These are phyloP conservation scores for Phallusia fumigata DNA, from an alignment of 23 tunicate genomes.

Conservation along the genomic window DNA sequence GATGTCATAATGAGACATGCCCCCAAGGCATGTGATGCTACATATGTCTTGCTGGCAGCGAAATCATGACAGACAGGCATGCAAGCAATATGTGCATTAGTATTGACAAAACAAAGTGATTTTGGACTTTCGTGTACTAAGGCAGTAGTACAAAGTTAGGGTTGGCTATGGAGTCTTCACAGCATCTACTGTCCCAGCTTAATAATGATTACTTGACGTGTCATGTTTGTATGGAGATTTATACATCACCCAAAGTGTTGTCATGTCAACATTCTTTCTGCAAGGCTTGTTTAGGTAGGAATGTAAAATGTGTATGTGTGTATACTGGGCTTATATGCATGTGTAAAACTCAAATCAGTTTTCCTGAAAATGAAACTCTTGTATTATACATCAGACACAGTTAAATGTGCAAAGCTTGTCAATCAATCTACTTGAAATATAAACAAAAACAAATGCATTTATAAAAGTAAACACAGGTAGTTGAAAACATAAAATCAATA, in stretches of 20 bases:
- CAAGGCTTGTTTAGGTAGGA: slow-evolving; percentile 51
- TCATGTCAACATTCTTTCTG: slow-evolving; percentile 76
- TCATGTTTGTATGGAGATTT: slow-evolving; percentile 73
- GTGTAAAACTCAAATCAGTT: no score
- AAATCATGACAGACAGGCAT: background rate
- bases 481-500: no score
- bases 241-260: slow-evolving; percentile 60
- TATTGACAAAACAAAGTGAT: background rate
- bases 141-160: slow-evolving; percentile 31
- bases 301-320: background rate
- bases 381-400: no score
- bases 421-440: no score
- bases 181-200: slow-evolving; percentile 51
- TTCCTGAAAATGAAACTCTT: no score
- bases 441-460: no score
- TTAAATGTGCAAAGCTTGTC: no score
- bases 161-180: slow-evolving; percentile 40
- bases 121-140: background rate
- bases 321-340: no score
- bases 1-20: slow-evolving; percentile 15
- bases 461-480: no score
- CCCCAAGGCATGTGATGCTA: slow-evolving; percentile 9
- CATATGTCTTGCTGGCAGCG: background rate
- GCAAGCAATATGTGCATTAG: slow-evolving; percentile 10
- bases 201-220: slow-evolving; percentile 74